Percentiles rank a stretch among this genome's conserved stretches.
Evolutionary conservation across 2,888 invertebrate species (phyloP).

Genomic region (Ochropacha duplaris): DNA sequence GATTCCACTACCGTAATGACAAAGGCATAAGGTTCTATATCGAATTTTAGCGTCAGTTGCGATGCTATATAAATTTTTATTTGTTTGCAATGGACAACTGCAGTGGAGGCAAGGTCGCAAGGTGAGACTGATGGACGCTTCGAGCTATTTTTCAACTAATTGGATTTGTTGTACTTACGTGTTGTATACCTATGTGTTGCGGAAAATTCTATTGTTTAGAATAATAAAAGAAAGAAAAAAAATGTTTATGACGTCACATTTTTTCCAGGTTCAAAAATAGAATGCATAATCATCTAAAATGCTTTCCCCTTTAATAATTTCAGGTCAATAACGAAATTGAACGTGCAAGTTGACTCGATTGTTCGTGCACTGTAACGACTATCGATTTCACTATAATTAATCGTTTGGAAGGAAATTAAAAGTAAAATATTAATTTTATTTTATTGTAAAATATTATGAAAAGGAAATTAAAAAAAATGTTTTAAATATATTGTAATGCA

Average conservation of each 20-base stretch:
- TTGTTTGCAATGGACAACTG: conserved; percentile 8
- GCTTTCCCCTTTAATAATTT: neutral
- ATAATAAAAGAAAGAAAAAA: too few species aligned
- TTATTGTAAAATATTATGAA: too few species aligned
- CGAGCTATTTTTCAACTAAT: neutral
- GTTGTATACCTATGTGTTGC: neutral
- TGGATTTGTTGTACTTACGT: neutral
- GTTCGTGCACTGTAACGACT: neutral
- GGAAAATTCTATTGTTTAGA: neutral
- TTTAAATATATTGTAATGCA: too few species aligned
- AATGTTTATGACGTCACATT: too few species aligned
- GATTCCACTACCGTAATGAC: neutral
- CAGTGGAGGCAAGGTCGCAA: neutral
- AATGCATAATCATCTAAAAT: neutral
- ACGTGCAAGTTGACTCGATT: neutral
- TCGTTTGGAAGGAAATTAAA: conserved; percentile 11
- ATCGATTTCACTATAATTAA: neutral
- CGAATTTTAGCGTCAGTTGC: neutral
- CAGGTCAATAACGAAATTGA: neutral
- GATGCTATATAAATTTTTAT: neutral
- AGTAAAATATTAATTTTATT: conserved; percentile 14
- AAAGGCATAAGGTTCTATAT: neutral
- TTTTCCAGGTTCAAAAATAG: neutral
- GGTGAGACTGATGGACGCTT: neutral
- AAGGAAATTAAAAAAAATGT: too few species aligned